Evolutionary conservation across 2,113 vertebrate species (phyloP).

Genomic region (Coreoperca whiteheadi): DNA sequence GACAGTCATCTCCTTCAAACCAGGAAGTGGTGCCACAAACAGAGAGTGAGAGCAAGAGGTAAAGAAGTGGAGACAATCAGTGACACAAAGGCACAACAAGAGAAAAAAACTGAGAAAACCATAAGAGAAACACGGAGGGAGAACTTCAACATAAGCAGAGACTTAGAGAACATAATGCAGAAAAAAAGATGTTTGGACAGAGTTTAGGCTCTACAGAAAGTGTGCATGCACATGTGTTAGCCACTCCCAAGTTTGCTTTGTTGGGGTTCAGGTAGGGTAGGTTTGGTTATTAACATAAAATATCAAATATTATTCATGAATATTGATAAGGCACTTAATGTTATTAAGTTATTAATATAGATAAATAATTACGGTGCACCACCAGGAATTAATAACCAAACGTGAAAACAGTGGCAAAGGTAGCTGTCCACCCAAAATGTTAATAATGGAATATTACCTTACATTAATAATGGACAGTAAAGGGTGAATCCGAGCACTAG

Average conservation of each 20-base stretch:
- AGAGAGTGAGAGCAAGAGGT: conserved; percentile 7
- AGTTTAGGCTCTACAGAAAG: background rate
- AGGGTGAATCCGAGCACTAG: no score
- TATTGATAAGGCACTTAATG: no score
- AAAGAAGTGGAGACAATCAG: conserved; percentile 9
- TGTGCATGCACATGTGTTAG: conserved; percentile 5
- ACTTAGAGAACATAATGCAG: background rate
- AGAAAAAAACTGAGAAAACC: background rate
- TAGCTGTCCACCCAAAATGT: no score
- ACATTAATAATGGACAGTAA: no score
- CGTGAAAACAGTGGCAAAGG: no score
- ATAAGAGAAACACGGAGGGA: background rate
- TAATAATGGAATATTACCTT: no score
- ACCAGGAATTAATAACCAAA: no score
- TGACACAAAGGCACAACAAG: conserved; percentile 6
- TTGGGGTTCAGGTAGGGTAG: no score
- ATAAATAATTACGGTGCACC: no score
- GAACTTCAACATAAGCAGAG: background rate
- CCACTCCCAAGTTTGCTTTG: conserved; percentile 3
- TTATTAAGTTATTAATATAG: no score
- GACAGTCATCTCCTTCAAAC: conserved; percentile 35
- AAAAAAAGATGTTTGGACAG: background rate
- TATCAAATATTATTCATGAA: no score
- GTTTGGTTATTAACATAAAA: no score
- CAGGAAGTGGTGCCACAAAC: background rate